These are phyloP conservation scores for Tiliacea citrago DNA, from an alignment of 2,888 invertebrate genomes.

Conservation along the genomic window DNA sequence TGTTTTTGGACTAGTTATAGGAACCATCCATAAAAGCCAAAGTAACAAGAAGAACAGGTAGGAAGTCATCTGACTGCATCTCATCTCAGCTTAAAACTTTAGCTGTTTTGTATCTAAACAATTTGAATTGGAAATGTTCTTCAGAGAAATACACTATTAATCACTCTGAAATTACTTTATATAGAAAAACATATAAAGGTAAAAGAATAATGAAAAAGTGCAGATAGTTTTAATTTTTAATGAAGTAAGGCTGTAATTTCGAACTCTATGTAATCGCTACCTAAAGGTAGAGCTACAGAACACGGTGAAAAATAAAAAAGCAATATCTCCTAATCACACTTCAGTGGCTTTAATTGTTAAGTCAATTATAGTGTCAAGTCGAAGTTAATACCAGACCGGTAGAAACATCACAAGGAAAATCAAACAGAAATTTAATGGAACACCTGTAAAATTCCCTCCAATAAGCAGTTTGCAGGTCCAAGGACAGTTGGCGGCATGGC, in stretches of 20 bases:
- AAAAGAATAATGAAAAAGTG: not conserved
- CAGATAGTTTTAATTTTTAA: not conserved
- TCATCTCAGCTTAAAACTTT: not conserved
- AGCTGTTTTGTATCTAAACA: too few species aligned
- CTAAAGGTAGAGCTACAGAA: constrained; percentile 1
- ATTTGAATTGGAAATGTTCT: not conserved
- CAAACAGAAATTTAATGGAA: constrained; percentile 39
- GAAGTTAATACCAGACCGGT: constrained; percentile 45
- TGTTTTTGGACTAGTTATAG: not conserved
- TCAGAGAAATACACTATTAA: not conserved
- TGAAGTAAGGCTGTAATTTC: not conserved
- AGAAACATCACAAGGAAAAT: constrained; percentile 38
- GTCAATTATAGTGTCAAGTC: constrained; percentile 49
- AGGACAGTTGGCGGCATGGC: constrained; percentile 19
- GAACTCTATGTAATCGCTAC: not conserved
- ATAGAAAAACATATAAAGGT: not conserved
- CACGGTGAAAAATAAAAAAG: constrained; percentile 16
- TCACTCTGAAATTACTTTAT: not conserved
- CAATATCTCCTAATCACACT: constrained; percentile 26
- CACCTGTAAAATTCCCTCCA: constrained; percentile 67
- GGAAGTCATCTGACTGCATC: not conserved
- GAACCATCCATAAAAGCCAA: not conserved
- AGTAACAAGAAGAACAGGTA: not conserved
- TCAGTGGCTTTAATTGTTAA: constrained; percentile 44
- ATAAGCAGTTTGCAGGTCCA: constrained; percentile 58